These are phyloP conservation scores for Lomographa bimaculata DNA, from an alignment of 2,888 invertebrate species.

Conservation along the genomic window DNA sequence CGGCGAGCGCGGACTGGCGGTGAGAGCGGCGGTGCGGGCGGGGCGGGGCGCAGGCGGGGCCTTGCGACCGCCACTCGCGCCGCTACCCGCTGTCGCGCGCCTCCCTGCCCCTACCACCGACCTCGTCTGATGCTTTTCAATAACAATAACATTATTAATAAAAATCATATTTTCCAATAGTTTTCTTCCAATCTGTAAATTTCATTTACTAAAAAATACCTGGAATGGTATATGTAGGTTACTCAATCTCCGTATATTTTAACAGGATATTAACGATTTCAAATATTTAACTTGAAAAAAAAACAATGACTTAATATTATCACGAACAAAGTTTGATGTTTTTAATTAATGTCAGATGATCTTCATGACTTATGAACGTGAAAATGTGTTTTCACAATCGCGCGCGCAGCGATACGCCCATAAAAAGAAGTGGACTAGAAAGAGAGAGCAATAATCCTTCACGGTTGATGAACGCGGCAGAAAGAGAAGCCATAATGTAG, in stretches of 20 bases:
- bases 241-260: no score
- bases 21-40: conserved; percentile 54
- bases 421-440: conserved; percentile 62
- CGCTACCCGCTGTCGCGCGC: conserved; percentile 68
- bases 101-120: conserved; percentile 47
- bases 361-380: no score
- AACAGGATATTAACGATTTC: no score
- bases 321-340: no score
- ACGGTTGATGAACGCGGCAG: conserved; percentile 34
- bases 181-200: neutral
- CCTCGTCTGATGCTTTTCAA: conserved; percentile 60
- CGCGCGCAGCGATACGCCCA: conserved; percentile 65
- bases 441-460: conserved; percentile 46
- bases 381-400: conserved; percentile 40
- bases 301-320: no score
- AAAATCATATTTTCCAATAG: conserved; percentile 46
- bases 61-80: conserved; percentile 64
- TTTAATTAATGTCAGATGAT: no score
- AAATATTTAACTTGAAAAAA: no score
- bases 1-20: conserved; percentile 74
- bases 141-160: conserved; percentile 61
- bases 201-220: no score
- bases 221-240: no score
- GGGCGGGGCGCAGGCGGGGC: conserved; percentile 54
- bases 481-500: conserved; percentile 41